Evolutionary conservation across 2,113 vertebrate genomes (phyloP).

Genomic region (Myiagra hebetior): DNA sequence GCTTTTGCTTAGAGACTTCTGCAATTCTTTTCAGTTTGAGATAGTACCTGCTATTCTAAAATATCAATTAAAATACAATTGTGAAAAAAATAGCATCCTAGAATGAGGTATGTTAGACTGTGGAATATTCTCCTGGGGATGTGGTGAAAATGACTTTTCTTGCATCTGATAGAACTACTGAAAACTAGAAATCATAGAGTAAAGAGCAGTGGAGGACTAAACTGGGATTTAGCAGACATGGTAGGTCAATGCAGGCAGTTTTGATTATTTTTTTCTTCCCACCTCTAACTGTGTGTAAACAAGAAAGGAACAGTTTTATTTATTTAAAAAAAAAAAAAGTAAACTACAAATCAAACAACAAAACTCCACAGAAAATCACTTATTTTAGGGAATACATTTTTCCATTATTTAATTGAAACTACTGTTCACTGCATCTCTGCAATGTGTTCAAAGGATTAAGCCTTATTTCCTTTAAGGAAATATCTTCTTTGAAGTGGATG

Average conservation of each 20-base stretch:
- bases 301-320: not conserved
- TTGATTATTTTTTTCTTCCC: not conserved
- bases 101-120: not conserved
- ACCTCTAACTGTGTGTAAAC: not conserved
- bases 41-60: not conserved
- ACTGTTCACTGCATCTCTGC: not conserved
- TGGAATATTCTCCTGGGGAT: not conserved
- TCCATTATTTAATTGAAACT: not conserved
- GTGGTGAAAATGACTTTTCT: not conserved
- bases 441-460: not conserved
- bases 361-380: not conserved
- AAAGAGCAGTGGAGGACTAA: not conserved
- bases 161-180: not conserved
- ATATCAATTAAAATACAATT: not conserved
- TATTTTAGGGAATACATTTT: not conserved
- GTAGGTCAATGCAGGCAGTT: not conserved
- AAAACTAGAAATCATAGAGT: not conserved
- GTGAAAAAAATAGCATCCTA: not conserved
- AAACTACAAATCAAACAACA: not conserved
- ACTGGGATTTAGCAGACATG: not conserved
- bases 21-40: not conserved
- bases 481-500: not conserved
- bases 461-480: not conserved
- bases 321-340: not conserved
- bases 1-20: not conserved